Percentiles rank a stretch among this genome's conserved stretches.
Conservation (phyloP, 2,888 invertebrate genomes). For the Mimas tiliae region DNA sequence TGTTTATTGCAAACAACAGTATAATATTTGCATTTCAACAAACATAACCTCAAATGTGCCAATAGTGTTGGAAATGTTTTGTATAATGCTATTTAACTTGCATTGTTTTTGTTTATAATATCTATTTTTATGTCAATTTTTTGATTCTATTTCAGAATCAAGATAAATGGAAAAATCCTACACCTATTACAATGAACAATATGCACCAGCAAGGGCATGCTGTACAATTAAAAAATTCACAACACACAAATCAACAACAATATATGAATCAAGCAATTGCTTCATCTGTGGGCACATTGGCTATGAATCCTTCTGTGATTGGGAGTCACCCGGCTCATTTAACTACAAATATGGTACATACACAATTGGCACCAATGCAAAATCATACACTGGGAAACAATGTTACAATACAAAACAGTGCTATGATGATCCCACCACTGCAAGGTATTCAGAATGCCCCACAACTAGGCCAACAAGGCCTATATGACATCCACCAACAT, state of each 20-base stretch:
- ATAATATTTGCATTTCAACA: constrained; percentile 36
- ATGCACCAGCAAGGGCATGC: constrained; percentile 84
- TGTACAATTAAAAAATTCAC: constrained; percentile 78
- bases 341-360: constrained; percentile 81
- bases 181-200: constrained; percentile 83
- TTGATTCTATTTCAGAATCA: constrained; percentile 87
- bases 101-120: neutral
- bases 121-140: constrained; percentile 23
- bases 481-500: constrained; percentile 80
- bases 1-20: constrained; percentile 12
- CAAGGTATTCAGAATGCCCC: constrained; percentile 81
- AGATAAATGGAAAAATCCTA: constrained; percentile 94
- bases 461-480: constrained; percentile 79
- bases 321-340: constrained; percentile 78
- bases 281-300: constrained; percentile 77
- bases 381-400: constrained; percentile 77
- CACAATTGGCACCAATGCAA: constrained; percentile 81
- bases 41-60: constrained; percentile 46
- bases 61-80: neutral
- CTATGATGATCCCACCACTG: constrained; percentile 79
- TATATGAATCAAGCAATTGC: constrained; percentile 78
- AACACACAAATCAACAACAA: constrained; percentile 82
- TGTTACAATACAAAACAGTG: constrained; percentile 74
- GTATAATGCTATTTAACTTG: neutral
- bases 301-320: constrained; percentile 78